Evolutionary conservation across 2,113 vertebrate species (phyloP).

Genomic region (Rostratula benghalensis): DNA sequence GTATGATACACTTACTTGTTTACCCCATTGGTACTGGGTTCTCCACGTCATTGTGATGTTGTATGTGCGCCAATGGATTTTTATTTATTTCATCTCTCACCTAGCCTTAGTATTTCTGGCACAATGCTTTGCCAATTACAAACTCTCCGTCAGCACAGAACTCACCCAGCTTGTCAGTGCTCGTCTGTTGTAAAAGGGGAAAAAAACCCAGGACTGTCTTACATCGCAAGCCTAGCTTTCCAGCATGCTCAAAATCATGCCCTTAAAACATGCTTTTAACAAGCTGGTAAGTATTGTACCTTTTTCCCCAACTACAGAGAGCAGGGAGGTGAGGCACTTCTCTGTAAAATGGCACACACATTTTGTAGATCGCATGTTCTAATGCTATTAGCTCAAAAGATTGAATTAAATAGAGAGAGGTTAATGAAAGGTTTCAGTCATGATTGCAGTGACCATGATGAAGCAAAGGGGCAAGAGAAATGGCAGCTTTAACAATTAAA

Average conservation of each 20-base stretch:
- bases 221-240: background rate
- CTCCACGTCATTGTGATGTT: background rate
- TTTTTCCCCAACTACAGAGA: background rate
- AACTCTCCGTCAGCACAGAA: background rate
- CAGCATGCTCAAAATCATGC: background rate
- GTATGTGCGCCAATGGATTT: background rate
- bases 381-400: conserved; percentile 66
- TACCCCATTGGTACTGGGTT: background rate
- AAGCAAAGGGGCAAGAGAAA: conserved; percentile 68
- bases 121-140: background rate
- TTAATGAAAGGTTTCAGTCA: conserved; percentile 76
- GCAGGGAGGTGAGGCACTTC: conserved; percentile 18
- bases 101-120: background rate
- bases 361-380: conserved; percentile 50
- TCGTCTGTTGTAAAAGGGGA: background rate
- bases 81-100: background rate
- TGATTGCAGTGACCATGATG: conserved; percentile 60
- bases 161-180: background rate
- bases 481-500: conserved; percentile 69
- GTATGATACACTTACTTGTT: background rate
- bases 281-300: background rate
- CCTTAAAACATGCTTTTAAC: background rate
- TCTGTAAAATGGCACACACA: background rate
- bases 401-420: conserved; percentile 72
- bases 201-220: background rate